These are phyloP conservation scores for Synodontis membranacea DNA, from an alignment of 2,113 vertebrate genomes.

Conservation along the genomic window DNA sequence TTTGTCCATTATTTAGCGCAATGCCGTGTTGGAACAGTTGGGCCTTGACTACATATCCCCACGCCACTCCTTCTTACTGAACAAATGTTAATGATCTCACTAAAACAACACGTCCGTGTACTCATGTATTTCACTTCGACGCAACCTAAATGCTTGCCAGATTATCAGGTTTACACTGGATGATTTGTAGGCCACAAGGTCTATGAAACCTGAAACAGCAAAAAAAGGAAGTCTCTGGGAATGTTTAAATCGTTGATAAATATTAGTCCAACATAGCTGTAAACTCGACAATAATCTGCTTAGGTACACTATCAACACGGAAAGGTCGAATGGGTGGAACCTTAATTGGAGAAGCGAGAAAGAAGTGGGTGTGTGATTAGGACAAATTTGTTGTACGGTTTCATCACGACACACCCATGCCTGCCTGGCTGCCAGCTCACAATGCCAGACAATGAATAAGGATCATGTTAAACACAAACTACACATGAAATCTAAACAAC, in stretches of 20 bases:
- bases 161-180: conserved; percentile 1
- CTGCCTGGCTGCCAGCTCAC: neutral
- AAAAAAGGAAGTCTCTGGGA: neutral
- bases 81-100: conserved; percentile 23
- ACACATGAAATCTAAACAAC: neutral
- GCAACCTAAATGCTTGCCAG: neutral
- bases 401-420: neutral
- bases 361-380: neutral
- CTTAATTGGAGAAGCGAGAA: neutral
- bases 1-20: conserved; percentile 34
- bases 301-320: neutral
- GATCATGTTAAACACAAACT: neutral
- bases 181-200: neutral
- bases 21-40: conserved; percentile 22
- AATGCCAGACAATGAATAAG: neutral
- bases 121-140: neutral
- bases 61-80: neutral
- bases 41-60: conserved; percentile 11
- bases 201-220: neutral
- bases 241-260: neutral
- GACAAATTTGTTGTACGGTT: neutral
- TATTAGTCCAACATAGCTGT: neutral
- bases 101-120: conserved; percentile 11
- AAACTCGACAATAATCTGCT: neutral
- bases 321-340: neutral